Conservation (phyloP, 2,113 vertebrate genomes). For the Zosterops lateralis region DNA sequence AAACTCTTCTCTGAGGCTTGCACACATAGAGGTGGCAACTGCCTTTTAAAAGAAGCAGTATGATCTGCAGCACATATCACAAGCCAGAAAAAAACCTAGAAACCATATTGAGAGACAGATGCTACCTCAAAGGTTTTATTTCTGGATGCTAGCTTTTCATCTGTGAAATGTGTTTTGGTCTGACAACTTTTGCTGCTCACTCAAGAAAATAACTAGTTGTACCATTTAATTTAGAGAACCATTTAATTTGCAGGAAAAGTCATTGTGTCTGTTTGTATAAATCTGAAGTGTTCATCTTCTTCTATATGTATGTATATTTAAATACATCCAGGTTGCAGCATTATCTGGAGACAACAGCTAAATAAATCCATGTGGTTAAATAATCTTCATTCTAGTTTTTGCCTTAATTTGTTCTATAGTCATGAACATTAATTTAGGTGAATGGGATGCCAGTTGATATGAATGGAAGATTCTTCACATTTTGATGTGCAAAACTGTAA, state of each 20-base stretch:
- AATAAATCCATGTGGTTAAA: background rate
- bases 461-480: background rate
- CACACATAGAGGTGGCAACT: background rate
- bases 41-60: conserved; percentile 10
- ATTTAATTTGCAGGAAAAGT: background rate
- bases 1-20: conserved; percentile 26
- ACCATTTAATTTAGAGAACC: background rate
- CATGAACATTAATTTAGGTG: background rate
- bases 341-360: background rate
- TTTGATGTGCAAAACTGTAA: background rate
- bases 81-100: conserved; percentile 2
- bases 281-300: background rate
- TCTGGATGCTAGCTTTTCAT: conserved; percentile 9
- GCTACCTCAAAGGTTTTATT: conserved; percentile 24
- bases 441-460: background rate
- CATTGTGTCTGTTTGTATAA: background rate
- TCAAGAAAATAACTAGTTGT: background rate
- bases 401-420: background rate
- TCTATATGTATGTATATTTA: background rate
- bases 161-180: background rate
- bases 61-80: background rate
- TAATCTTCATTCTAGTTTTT: background rate
- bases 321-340: background rate
- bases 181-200: background rate
- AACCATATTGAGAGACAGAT: conserved; percentile 46